These are phyloP conservation scores for Nephotettix cincticeps DNA, from an alignment of 1,140 invertebrate genomes.

Conservation along the genomic window DNA sequence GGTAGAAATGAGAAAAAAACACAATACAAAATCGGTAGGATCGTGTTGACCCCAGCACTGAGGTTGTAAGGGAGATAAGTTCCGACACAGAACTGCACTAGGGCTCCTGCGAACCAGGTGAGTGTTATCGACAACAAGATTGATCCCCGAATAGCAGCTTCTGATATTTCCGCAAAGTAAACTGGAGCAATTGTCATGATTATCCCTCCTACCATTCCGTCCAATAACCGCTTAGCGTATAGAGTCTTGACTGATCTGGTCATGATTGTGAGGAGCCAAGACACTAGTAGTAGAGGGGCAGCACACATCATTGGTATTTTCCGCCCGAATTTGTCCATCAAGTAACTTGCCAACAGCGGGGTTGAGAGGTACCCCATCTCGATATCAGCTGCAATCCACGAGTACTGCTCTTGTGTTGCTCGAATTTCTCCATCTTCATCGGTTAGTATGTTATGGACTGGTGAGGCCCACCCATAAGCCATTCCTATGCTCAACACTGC, in stretches of 20 bases:
- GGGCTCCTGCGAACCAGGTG: constrained; percentile 16
- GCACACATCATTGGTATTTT: not conserved
- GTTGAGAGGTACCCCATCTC: not conserved
- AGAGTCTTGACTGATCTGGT: constrained; percentile 19
- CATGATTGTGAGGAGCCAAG: not conserved
- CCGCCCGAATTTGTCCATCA: not conserved
- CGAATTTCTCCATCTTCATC: constrained; percentile 16
- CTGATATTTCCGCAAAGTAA: constrained; percentile 80
- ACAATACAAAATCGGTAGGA: constrained; percentile 40
- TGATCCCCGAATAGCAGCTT: constrained; percentile 36
- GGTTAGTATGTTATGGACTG: not conserved
- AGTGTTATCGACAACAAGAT: not conserved
- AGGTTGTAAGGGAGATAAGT: constrained; percentile 38
- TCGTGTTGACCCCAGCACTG: constrained; percentile 8
- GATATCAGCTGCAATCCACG: not conserved
- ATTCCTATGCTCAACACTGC: not conserved
- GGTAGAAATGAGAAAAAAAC: constrained; percentile 52
- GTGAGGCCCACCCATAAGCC: constrained; percentile 8
- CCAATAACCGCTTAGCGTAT: constrained; percentile 32
- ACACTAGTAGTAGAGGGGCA: not conserved
- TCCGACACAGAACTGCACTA: constrained; percentile 64
- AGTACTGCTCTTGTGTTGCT: not conserved
- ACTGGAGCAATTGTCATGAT: constrained; percentile 77
- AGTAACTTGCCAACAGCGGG: not conserved
- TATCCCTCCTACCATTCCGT: constrained; percentile 68